Evolutionary conservation across 2,888 invertebrate species (phyloP), one percentile per base, ranked within the genome.

Genomic region (Clistopyga incitator): DNA sequence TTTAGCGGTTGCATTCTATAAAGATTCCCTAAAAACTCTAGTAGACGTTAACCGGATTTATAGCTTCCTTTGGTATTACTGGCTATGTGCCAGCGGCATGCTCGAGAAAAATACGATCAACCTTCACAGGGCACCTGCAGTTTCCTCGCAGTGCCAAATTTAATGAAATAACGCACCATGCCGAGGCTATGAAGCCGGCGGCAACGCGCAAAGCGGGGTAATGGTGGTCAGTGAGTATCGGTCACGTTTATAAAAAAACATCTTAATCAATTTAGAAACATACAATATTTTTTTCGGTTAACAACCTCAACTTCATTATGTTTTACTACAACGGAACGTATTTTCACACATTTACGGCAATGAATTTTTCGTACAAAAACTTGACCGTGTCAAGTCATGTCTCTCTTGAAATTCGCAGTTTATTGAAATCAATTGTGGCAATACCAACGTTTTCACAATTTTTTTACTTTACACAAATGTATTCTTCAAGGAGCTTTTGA

Each of bases 21-120:
- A 80, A 77, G 25, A 23, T 72, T 52, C 65, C 42, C 47, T n/a
- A 76, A 68, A 76, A 77, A 82, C 13, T 78, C 84, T 81, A 77
- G 78, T 72, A 75, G 75, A 87, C 74, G 61, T 85, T 83, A 72
- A 78, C 78, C 78, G 45, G 84, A 87, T 88, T 88, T 87, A 88
- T 85, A 79, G 85, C 84, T 88, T 86, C 86, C 88, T 86, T 82
- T 80, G 79, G 77, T 80, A 77, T 86, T 80, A 81, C 86, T 88
- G 88, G 87, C 85, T 3, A 18, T 25, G 29, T 80, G 86, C 88
- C 88, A 87, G 70, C 38, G 61, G 70, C 34, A 72, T 45, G 81
- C 29, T 71, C 23, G 72, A 64, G 71, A 84, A 86, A 88, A 87
- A 84, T 87, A 87, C 80, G 72, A 76, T 77, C 78, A 77, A 80